phyloP scores from a whole-genome alignment of 2,888 invertebrate species.

The Serripes groenlandicus region DNA sequence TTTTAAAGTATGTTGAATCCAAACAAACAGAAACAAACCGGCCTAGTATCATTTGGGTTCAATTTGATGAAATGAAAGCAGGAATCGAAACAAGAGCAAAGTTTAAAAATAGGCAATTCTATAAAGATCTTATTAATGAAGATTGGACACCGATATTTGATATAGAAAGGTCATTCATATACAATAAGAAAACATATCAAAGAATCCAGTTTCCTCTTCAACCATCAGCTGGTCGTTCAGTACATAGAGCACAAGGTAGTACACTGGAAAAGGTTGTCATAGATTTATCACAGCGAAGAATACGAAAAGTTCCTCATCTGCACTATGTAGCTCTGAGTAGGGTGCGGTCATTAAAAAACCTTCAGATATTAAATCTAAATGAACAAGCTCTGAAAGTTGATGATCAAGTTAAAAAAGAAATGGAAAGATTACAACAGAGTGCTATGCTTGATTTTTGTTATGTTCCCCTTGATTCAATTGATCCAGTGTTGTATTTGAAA shows the following conservation, averaged over 20 bases:
- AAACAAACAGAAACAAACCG: slow-evolving; percentile 34
- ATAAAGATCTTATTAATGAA: slow-evolving; percentile 33
- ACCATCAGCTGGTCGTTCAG: slow-evolving; percentile 54
- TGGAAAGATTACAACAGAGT: background rate
- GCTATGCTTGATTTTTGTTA: slow-evolving; percentile 14
- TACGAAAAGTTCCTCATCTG: slow-evolving; percentile 22
- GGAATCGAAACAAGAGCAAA: slow-evolving; percentile 34
- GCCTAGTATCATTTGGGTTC: slow-evolving; percentile 59
- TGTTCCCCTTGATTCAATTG: slow-evolving; percentile 30
- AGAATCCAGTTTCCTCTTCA: slow-evolving; percentile 53
- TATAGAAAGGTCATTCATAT: slow-evolving; percentile 52
- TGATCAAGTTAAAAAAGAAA: slow-evolving; percentile 14
- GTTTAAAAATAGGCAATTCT: slow-evolving; percentile 38
- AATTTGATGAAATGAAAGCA: slow-evolving; percentile 42
- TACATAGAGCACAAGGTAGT: slow-evolving; percentile 59
- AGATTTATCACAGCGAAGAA: slow-evolving; percentile 27
- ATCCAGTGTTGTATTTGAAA: slow-evolving; percentile 1
- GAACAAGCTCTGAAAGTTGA: background rate
- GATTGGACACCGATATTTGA: slow-evolving; percentile 62
- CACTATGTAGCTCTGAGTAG: slow-evolving; percentile 56
- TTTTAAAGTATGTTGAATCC: slow-evolving; percentile 46
- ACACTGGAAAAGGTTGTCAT: slow-evolving; percentile 45
- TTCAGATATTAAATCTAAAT: slow-evolving; percentile 33
- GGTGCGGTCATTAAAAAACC: slow-evolving; percentile 33
- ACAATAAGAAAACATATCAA: slow-evolving; percentile 25